phyloP scores from a whole-genome alignment of 2,888 invertebrate species.

The Nebria salina region DNA sequence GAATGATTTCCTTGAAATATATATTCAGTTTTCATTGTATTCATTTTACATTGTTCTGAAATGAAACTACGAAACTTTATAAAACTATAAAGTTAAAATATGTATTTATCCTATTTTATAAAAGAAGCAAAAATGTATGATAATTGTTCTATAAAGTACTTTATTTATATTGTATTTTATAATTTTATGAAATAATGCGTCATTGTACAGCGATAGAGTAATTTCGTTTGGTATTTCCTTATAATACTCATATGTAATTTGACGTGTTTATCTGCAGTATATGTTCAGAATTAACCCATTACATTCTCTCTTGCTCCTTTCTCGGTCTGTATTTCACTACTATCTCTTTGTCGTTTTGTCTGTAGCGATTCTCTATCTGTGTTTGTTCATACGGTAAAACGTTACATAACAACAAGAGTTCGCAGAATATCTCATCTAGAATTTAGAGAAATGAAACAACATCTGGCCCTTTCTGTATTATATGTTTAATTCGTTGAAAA shows the following conservation, averaged over 20 bases:
- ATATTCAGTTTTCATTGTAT: no score
- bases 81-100: no score
- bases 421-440: constrained; percentile 14
- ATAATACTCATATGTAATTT: constrained; percentile 12
- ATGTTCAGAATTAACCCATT: constrained; percentile 26
- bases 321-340: not conserved
- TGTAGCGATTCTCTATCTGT: not conserved
- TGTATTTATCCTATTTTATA: no score
- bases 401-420: not conserved
- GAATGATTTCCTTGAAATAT: no score
- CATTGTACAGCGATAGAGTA: not conserved
- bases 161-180: no score
- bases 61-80: no score
- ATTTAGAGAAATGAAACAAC: constrained; percentile 29
- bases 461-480: constrained; percentile 8
- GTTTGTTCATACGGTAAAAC: not conserved
- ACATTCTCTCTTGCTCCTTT: not conserved
- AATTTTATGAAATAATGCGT: not conserved
- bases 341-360: not conserved
- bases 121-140: no score
- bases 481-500: constrained; percentile 30
- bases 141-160: no score
- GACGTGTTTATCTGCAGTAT: not conserved
- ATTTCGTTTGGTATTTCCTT: not conserved
- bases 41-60: no score